Base-by-base conservation (phyloP, 2,113 vertebrate species). In the Takifugu bimaculatus region DNA sequence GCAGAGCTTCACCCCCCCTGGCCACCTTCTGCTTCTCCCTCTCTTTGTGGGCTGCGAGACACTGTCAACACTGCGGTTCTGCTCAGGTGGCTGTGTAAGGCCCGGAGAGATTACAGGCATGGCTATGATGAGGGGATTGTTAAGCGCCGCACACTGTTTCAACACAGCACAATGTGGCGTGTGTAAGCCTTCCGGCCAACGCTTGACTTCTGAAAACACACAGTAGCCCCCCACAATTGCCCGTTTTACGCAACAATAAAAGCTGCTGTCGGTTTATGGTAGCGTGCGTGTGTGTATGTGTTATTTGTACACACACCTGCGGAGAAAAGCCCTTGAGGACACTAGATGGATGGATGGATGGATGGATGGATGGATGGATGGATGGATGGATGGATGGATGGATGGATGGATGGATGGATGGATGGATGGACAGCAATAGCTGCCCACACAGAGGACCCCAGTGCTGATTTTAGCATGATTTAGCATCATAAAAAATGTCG, bases 111-210 rank as follows among this genome's bases (percentile, higher is more conserved):
- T 84, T 82, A 82, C 78, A 71, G 86, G 84, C 78, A 85, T 72
- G 88, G 82, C 82, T 79, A 61, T 89, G 86, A 89, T 87, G 88
- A 87, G 88, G 79, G 60, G 79, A 89, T 88, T 89, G 86, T 89
- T 88, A 81, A 81, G 76, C 86, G 81, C 80, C 72, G 81, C 82
- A 79, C 84, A 78, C 76, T 87, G 88, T 89, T 86, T 87, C 85
- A 88, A 75, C 85, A 83, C 65, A 13, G 72, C 66, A 86, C 85
- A 88, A 85, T 85, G 85, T 61, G 74, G 57, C 49, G 80, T 84
- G 83, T 87, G 86, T 84, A 81, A 83, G 86, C 85, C 82, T 89
- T 88, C 86, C 88, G 83, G 86, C 75, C 76, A 54, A 83, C 83
- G 72, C 65, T 57, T 60, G 70, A 75, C 86, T 86, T 85, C 81